Base-by-base conservation (phyloP, 1,140 invertebrate genomes). In the Drosophila leontia region DNA sequence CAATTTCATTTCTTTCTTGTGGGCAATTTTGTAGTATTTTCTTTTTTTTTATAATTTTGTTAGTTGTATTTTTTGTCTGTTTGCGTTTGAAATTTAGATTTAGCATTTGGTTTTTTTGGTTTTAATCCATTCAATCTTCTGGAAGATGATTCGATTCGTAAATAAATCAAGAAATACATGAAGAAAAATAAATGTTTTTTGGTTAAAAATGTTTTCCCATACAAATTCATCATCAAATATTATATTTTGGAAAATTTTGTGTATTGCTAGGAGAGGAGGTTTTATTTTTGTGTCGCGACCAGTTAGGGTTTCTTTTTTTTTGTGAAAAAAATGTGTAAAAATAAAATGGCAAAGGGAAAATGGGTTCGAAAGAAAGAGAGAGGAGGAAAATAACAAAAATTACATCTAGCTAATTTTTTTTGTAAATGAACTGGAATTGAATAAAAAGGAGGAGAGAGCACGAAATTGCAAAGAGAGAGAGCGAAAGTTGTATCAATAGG, bases 41-140 rank as follows among this genome's bases (percentile, higher is more conserved):
- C 58, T 41, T 75, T 85, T 75, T 70, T 61, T 67, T 75, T 63
- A 65, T 76, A 70, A 63, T 67, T 84, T 69, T 83, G 78, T 76
- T 76, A 85, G 74, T 76, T 85, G 72, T 19, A 29, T 80, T 78
- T 78, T 67, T 67, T 58, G 15, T 63, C 64, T 63, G 55, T 65
- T 77, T 82, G 75, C 70, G 57, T 75, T 69, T 65, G 59, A 71
- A 80, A 57, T 80, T 80, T 80, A 80, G 59, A 75, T 88, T 76
- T 75, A 71, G 34, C 42, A 23, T 72, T 79, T 84, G 53, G 48
- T 75, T 80, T 68, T 68, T 90, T 91, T 85, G 72, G 76, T 78
- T 87, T 85, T 82, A 81, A 88, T 92, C 91, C 91, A 91, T 92
- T 92, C 91, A 92, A 92, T 92, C 91, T 92, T 92, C 91, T 92